phyloP scores from a whole-genome alignment of 1,140 invertebrate species.

The Oreohelix idahoensis region DNA sequence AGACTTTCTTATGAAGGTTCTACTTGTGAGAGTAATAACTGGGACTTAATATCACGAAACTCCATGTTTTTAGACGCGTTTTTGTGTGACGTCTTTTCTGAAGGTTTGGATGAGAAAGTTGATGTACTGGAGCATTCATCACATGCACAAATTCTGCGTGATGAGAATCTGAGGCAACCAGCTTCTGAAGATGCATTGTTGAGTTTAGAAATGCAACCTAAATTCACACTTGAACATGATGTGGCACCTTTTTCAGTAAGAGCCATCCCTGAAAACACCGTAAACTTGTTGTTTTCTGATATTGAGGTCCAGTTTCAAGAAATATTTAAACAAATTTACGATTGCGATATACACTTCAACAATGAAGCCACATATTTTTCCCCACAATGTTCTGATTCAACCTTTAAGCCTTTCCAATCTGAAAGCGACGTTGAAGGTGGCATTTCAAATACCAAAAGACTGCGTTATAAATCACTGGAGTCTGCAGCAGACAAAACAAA shows the following conservation, averaged over 20 bases:
- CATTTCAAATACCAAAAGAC: too few species aligned
- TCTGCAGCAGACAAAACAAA: too few species aligned
- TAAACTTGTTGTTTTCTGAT: constrained; percentile 14
- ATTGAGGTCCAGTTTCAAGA: constrained; percentile 29
- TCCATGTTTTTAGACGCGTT: neutral
- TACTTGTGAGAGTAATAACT: neutral
- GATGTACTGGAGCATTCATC: too few species aligned
- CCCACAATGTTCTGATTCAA: neutral
- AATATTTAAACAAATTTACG: constrained; percentile 10
- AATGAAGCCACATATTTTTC: too few species aligned
- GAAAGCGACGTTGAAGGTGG: neutral
- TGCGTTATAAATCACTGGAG: too few species aligned
- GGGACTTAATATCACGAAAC: neutral
- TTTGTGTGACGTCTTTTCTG: too few species aligned
- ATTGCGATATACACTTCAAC: neutral
- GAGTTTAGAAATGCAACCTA: too few species aligned
- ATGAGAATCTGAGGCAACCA: too few species aligned
- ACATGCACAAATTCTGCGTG: too few species aligned
- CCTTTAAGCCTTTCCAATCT: neutral
- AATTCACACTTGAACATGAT: neutral
- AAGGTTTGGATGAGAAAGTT: too few species aligned
- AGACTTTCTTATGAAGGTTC: neutral
- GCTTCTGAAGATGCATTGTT: too few species aligned
- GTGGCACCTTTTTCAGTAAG: neutral
- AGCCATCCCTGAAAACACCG: neutral